A percentile compares a stretch with the other conserved stretches of the same genome.
Conservation (phyloP, 1,140 invertebrate genomes). For the Drosophila eugracilis region DNA sequence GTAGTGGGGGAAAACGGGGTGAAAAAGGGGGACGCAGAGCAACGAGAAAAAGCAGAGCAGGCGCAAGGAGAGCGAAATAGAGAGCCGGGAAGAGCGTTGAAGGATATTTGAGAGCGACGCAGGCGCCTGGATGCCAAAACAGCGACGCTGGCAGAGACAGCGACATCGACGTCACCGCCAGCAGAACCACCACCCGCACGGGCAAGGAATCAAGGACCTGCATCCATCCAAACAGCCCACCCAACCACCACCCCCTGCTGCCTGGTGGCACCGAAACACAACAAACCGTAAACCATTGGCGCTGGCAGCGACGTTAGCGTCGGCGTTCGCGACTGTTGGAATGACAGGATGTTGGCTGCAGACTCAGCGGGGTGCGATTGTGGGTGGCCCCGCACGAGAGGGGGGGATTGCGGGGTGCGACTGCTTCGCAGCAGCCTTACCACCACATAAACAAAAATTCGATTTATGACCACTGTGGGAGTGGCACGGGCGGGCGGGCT, state of each 20-base stretch:
- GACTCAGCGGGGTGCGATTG: conserved; percentile 19
- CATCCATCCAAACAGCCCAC: conserved; percentile 9
- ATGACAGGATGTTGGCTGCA: conserved; percentile 56
- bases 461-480: conserved; percentile 83
- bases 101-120: conserved; percentile 24
- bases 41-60: conserved; percentile 43
- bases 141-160: conserved; percentile 25
- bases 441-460: conserved; percentile 83
- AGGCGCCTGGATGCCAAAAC: conserved; percentile 28
- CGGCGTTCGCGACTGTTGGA: conserved; percentile 54
- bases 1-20: neutral
- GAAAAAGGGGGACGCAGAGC: conserved; percentile 18
- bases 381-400: conserved; percentile 1
- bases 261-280: conserved; percentile 65
- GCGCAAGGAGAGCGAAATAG: conserved; percentile 23
- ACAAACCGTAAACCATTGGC: conserved; percentile 84
- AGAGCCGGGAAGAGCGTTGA: neutral
- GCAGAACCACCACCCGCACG: conserved; percentile 72
- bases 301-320: conserved; percentile 15
- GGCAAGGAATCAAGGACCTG: conserved; percentile 28
- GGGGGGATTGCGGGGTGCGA: neutral
- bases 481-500: conserved; percentile 7
- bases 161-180: conserved; percentile 17
- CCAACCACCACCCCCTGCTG: conserved; percentile 13
- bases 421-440: conserved; percentile 63